phyloP scores from a whole-genome alignment of 2,888 invertebrate genomes.

The Parnassius smintheus region DNA sequence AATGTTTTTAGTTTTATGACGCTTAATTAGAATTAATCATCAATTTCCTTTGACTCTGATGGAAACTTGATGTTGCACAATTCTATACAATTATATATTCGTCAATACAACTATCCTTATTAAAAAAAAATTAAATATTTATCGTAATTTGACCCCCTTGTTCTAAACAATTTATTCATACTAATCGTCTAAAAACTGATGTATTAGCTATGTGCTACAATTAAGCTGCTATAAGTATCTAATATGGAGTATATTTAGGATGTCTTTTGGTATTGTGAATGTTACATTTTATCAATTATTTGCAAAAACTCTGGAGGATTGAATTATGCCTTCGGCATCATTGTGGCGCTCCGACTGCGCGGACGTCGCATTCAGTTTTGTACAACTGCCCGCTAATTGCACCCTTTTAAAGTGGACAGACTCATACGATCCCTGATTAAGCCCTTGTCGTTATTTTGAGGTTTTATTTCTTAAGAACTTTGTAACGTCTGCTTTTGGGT shows the following conservation, averaged over 20 bases:
- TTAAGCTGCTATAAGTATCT: too few relatives aligned
- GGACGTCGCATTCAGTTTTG: conserved; percentile 67
- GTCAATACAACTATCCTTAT: conserved; percentile 45
- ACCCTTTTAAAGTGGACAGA: conserved; percentile 43
- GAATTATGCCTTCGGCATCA: conserved; percentile 45
- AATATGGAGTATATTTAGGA: too few relatives aligned
- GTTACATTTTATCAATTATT: too few relatives aligned
- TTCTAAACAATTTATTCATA: too few relatives aligned
- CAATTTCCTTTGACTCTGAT: conserved; percentile 49
- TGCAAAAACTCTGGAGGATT: conserved; percentile 7
- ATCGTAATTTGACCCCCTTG: too few relatives aligned
- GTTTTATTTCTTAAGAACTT: conserved; percentile 36
- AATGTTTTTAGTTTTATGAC: conserved; percentile 74
- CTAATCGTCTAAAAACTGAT: too few relatives aligned
- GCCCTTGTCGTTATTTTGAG: conserved; percentile 58
- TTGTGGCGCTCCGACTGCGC: conserved; percentile 47
- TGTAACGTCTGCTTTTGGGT: too few relatives aligned
- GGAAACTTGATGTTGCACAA: conserved; percentile 36
- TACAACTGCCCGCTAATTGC: conserved; percentile 71
- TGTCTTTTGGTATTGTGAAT: too few relatives aligned
- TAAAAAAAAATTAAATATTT: too few relatives aligned
- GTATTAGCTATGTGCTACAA: too few relatives aligned
- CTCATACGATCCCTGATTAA: conserved; percentile 63
- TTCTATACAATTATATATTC: conserved; percentile 57
- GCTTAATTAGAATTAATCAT: conserved; percentile 73